A percentile compares a stretch with the other conserved stretches of the same genome.
Conservation (phyloP, 53 echinoderm and acorn worm genomes). For the Echinometra lucunter region DNA sequence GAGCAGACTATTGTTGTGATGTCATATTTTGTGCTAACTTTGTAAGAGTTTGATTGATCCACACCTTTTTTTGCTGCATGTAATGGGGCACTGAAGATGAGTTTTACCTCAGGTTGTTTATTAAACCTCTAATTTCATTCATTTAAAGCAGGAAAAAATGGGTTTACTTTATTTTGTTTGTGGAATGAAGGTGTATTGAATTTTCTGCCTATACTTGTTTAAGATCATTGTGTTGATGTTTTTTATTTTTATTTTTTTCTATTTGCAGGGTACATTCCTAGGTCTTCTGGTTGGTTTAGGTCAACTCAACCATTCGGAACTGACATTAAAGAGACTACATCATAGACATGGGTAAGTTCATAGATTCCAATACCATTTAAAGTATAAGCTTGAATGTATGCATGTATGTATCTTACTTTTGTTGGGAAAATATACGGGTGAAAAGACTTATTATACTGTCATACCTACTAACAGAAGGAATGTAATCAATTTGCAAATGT, state of each 20-base stretch:
- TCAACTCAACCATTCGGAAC: slow-evolving; percentile 91
- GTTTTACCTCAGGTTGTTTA: too few relatives aligned
- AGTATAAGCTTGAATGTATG: background rate
- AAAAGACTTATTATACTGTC: background rate
- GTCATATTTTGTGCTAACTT: too few relatives aligned
- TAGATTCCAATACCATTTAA: background rate
- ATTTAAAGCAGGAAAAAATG: too few relatives aligned
- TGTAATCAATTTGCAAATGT: background rate
- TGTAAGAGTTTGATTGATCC: too few relatives aligned
- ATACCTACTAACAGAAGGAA: background rate
- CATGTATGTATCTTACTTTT: background rate
- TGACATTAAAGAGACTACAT: slow-evolving; percentile 87
- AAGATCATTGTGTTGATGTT: too few relatives aligned
- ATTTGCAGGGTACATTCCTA: slow-evolving; percentile 86
- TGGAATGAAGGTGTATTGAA: too few relatives aligned
- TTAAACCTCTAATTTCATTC: too few relatives aligned
- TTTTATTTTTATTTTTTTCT: background rate
- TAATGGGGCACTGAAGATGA: too few relatives aligned
- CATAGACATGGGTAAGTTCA: slow-evolving; percentile 94
- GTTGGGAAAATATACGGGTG: background rate
- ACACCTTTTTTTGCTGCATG: too few relatives aligned
- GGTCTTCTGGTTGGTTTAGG: slow-evolving; percentile 94
- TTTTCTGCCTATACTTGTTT: too few relatives aligned
- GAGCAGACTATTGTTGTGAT: too few relatives aligned
- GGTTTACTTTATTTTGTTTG: too few relatives aligned